Conservation (phyloP, 2,113 vertebrate genomes). For the Irena cyanogastra region DNA sequence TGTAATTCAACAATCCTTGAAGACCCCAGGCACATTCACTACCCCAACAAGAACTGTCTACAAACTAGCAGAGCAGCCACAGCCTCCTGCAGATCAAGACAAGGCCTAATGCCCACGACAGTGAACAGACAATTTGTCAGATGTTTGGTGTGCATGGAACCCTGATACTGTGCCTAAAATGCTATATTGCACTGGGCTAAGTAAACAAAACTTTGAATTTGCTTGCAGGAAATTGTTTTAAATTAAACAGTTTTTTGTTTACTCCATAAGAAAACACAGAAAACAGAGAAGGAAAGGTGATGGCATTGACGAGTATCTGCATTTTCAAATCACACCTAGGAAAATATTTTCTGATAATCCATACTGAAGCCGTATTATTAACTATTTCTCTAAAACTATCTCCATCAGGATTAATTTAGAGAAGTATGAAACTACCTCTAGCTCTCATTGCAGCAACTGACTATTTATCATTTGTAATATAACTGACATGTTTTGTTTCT, state of each 20-base stretch:
- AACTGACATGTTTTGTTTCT: neutral
- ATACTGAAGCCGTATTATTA: neutral
- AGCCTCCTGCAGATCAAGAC: neutral
- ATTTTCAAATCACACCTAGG: neutral
- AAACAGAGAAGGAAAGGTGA: neutral
- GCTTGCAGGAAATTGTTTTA: neutral
- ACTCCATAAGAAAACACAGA: neutral
- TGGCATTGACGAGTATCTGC: neutral
- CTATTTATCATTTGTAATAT: neutral
- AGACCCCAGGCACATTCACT: neutral
- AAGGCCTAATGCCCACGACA: neutral
- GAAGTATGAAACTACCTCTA: neutral
- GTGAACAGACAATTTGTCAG: neutral
- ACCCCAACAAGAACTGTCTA: neutral
- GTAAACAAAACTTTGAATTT: neutral
- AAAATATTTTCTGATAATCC: neutral
- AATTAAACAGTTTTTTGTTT: neutral
- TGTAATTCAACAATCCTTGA: neutral
- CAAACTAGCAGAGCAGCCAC: neutral
- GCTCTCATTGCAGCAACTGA: neutral
- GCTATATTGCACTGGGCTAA: neutral
- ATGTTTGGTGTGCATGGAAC: neutral
- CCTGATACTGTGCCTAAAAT: neutral
- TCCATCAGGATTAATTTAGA: neutral
- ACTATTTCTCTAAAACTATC: neutral